phyloP scores from a whole-genome alignment of 2,888 invertebrate genomes.

The Mantis religiosa region DNA sequence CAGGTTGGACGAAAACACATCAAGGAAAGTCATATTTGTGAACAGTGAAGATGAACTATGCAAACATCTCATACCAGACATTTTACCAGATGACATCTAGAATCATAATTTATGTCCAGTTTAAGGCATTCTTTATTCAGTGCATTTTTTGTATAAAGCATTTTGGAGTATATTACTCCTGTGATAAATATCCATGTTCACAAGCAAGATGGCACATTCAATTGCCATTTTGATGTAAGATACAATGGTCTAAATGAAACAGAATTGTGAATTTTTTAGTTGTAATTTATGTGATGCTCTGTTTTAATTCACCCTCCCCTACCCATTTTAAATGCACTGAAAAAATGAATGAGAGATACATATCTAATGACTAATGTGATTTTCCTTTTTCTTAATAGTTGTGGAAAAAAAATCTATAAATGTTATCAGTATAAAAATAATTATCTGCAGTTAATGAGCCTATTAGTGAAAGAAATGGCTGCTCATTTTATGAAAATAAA shows the following conservation, averaged over 20 bases:
- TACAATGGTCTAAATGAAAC: neutral
- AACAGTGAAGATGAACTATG: constrained; percentile 66
- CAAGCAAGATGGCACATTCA: neutral
- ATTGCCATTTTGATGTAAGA: neutral
- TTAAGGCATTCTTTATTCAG: neutral
- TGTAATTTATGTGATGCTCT: neutral
- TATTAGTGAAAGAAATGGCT: neutral
- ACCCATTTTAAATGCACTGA: neutral
- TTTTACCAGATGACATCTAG: constrained; percentile 52
- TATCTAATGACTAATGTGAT: neutral
- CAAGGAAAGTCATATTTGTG: constrained; percentile 70
- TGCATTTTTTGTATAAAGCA: neutral
- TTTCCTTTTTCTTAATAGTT: neutral
- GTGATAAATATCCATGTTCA: neutral
- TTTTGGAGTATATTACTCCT: neutral
- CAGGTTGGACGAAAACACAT: constrained; percentile 73
- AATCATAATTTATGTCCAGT: neutral
- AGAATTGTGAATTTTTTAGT: neutral
- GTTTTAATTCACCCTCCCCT: neutral
- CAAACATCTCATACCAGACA: constrained; percentile 72
- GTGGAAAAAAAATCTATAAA: neutral
- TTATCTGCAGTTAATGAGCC: neutral
- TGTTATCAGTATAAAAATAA: neutral
- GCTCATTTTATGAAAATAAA: neutral
- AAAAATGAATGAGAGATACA: neutral